Percentiles rank a stretch among this genome's conserved stretches.
Conservation (phyloP, 2,888 invertebrate species). For the Drosophila macrospina region DNA sequence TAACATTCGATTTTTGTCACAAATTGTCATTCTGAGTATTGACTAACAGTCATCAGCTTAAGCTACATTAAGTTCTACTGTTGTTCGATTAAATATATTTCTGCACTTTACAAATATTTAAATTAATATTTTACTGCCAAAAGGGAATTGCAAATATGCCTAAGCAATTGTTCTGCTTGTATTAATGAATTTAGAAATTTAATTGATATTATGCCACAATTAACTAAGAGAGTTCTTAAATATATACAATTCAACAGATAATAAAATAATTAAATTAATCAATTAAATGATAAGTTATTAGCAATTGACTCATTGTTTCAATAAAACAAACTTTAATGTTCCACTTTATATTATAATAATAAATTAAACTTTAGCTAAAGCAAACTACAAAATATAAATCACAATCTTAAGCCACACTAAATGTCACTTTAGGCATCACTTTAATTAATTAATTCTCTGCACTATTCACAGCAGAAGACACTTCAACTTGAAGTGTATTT, state of each 20-base stretch:
- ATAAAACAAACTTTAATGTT: no score
- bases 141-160: no score
- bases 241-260: background rate
- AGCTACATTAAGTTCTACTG: conserved; percentile 1
- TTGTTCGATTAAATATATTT: background rate
- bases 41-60: background rate
- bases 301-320: background rate
- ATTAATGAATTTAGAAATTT: background rate
- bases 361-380: background rate
- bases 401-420: no score
- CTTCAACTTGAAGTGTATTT: conserved; percentile 7
- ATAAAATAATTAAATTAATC: background rate
- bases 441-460: background rate
- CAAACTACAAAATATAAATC: background rate
- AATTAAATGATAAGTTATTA: background rate
- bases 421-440: background rate
- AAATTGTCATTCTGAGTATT: background rate
- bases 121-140: background rate
- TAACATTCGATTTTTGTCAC: conserved; percentile 13
- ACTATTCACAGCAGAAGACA: background rate
- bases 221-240: background rate
- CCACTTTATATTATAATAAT: no score
- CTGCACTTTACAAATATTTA: background rate
- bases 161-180: no score
- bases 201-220: background rate